phyloP scores from a whole-genome alignment of 2,888 invertebrate species.

The Heliconius sara region DNA sequence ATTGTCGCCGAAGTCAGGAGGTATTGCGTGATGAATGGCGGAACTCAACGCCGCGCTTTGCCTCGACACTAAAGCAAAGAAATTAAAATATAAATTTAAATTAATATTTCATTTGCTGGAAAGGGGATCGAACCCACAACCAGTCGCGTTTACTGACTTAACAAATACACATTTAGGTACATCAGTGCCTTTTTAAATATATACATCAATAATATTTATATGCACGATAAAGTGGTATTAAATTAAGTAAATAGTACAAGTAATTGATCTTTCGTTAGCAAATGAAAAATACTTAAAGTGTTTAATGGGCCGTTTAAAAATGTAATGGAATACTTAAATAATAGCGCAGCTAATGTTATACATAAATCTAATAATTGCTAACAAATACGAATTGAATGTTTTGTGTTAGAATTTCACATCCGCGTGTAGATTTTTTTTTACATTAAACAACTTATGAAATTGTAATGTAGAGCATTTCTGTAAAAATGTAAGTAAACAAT shows the following conservation, averaged over 20 bases:
- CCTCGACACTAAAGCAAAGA: too few relatives aligned
- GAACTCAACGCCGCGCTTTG: too few relatives aligned
- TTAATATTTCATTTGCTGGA: too few relatives aligned
- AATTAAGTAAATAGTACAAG: conserved; percentile 6
- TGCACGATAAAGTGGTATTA: conserved; percentile 6
- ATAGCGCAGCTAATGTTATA: conserved; percentile 9
- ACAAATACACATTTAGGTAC: not conserved
- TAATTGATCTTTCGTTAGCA: conserved; percentile 5
- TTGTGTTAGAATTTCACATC: not conserved
- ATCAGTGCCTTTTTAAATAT: conserved; percentile 3
- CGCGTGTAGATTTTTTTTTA: not conserved
- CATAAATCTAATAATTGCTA: too few relatives aligned
- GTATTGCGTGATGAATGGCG: too few relatives aligned
- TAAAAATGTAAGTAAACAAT: not conserved
- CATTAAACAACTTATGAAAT: not conserved
- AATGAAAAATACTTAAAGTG: conserved; percentile 21
- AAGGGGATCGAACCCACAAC: too few relatives aligned
- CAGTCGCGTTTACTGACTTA: too few relatives aligned
- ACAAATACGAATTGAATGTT: conserved; percentile 6
- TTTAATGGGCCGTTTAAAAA: conserved; percentile 9
- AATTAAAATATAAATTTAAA: too few relatives aligned
- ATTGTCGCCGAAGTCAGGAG: too few relatives aligned
- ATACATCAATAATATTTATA: conserved; percentile 20
- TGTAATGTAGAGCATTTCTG: not conserved
- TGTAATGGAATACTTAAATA: conserved; percentile 18